phyloP scores from a whole-genome alignment of 2,797 vertebrate species.

The Choloepus didactylus region DNA sequence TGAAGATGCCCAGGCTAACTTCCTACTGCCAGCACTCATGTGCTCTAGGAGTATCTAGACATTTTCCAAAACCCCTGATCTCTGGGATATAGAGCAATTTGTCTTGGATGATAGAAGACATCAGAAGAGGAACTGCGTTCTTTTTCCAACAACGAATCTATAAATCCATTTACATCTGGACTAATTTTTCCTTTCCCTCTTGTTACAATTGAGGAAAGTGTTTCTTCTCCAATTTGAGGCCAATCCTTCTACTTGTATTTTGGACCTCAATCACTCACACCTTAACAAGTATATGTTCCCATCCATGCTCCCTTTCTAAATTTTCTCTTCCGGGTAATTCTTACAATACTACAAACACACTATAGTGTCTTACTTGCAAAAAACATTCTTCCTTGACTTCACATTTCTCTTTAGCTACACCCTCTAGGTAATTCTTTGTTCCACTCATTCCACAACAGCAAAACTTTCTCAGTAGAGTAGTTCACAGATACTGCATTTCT shows the following conservation, averaged over 20 bases:
- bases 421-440: neutral
- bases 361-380: neutral
- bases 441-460: neutral
- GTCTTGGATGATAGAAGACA: neutral
- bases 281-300: neutral
- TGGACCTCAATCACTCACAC: neutral
- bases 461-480: constrained; percentile 1
- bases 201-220: neutral
- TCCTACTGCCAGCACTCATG: neutral
- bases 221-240: neutral
- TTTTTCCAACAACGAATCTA: constrained; percentile 2
- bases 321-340: neutral
- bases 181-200: neutral
- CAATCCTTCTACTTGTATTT: neutral
- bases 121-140: neutral
- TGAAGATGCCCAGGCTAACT: neutral
- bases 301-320: neutral
- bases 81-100: neutral
- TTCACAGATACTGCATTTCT: neutral
- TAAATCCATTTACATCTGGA: neutral
- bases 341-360: neutral
- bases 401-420: neutral
- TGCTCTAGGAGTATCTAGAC: neutral
- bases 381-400: neutral
- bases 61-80: neutral